Evolutionary conservation across 2,797 vertebrate genomes (phyloP).

Genomic region (Rhabdophis nuchalis): DNA sequence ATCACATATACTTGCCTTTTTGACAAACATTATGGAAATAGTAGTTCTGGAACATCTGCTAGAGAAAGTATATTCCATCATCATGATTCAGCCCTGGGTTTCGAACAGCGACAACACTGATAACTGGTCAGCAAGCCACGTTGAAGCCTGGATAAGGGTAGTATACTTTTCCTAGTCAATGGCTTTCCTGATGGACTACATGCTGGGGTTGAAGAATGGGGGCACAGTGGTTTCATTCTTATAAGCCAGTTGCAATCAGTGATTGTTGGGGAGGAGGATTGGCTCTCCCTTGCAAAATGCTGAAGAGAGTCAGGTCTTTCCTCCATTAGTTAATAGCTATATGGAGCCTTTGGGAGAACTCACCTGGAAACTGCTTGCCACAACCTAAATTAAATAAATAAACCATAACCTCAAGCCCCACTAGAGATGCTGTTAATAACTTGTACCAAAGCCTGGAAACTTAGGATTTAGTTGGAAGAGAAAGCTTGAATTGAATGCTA

Average conservation of each 20-base stretch:
- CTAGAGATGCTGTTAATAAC: not conserved
- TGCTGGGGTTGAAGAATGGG: not conserved
- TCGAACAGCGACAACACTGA: not conserved
- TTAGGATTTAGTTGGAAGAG: not conserved
- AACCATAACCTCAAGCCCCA: not conserved
- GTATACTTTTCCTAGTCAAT: not conserved
- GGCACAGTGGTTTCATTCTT: not conserved
- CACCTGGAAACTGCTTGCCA: not conserved
- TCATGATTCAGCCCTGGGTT: not conserved
- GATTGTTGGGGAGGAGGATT: not conserved
- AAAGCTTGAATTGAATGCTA: not conserved
- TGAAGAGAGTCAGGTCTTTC: not conserved
- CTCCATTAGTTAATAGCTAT: not conserved
- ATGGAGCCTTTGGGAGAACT: not conserved
- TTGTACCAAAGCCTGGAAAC: not conserved
- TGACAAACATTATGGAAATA: not conserved
- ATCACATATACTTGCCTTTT: not conserved
- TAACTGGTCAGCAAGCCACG: not conserved
- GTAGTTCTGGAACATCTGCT: not conserved
- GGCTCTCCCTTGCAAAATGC: not conserved
- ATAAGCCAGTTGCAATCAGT: not conserved
- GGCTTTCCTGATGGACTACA: not conserved
- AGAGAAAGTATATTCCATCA: not conserved
- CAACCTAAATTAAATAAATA: too few species aligned
- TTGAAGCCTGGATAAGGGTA: not conserved